These are phyloP conservation scores for Creontiades dilutus DNA, from an alignment of 2,888 invertebrate species.

Conservation along the genomic window DNA sequence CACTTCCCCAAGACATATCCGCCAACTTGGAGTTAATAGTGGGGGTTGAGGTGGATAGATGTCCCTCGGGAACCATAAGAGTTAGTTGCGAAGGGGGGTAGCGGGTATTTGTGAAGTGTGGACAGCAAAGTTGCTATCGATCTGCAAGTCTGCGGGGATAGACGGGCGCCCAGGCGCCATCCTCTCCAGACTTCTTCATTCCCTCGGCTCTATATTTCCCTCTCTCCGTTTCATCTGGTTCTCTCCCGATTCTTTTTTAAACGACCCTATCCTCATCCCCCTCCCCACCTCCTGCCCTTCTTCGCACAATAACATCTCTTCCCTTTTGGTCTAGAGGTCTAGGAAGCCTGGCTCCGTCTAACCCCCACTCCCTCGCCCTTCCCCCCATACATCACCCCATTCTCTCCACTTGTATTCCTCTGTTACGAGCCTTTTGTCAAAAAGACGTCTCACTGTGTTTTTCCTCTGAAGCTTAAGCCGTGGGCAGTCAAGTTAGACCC, in stretches of 20 bases:
- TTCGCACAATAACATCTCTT: slow-evolving; percentile 24
- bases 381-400: too few relatives aligned
- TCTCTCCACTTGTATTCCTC: too few relatives aligned
- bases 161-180: slow-evolving; percentile 65
- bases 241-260: slow-evolving; percentile 44
- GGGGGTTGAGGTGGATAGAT: not conserved
- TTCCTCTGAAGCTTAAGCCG: not conserved
- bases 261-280: not conserved
- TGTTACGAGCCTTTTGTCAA: slow-evolving; percentile 10
- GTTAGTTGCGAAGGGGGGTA: not conserved
- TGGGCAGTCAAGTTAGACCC: not conserved
- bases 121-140: slow-evolving; percentile 58
- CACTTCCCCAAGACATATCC: not conserved
- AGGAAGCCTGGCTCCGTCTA: slow-evolving; percentile 47
- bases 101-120: slow-evolving; percentile 51
- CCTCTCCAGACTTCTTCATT: slow-evolving; percentile 57
- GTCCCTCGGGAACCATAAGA: not conserved
- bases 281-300: not conserved
- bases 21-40: not conserved
- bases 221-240: not conserved
- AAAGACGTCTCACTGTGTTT: slow-evolving; percentile 11
- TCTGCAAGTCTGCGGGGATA: slow-evolving; percentile 62
- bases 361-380: not conserved
- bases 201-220: slow-evolving; percentile 45
- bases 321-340: slow-evolving; percentile 2